Conservation (phyloP, 1,140 invertebrate species). For the Aphidius gifuensis region DNA sequence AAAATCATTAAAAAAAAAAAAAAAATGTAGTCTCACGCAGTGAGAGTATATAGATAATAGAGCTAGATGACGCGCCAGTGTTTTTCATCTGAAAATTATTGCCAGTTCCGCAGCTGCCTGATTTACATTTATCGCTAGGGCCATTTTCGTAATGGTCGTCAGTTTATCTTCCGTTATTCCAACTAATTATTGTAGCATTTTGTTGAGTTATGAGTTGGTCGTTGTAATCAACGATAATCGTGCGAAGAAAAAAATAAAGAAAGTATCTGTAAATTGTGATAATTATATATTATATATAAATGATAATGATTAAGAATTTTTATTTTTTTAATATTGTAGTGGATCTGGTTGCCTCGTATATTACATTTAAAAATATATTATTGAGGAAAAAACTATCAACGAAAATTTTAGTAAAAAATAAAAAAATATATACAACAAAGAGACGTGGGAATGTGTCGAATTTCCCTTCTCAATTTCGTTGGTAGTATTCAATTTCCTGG, state of each 20-base stretch:
- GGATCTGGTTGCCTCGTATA: no score
- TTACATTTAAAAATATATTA: not conserved
- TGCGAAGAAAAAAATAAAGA: no score
- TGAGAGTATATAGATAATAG: slow-evolving; percentile 38
- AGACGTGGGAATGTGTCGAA: slow-evolving; percentile 34
- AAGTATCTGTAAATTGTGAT: no score
- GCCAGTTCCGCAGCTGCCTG: slow-evolving; percentile 46
- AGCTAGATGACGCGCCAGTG: slow-evolving; percentile 47
- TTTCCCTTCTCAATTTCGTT: slow-evolving; percentile 43
- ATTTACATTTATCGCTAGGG: slow-evolving; percentile 52
- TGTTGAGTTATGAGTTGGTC: slow-evolving; percentile 42
- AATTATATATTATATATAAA: no score
- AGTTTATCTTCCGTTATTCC: slow-evolving; percentile 52
- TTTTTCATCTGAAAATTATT: slow-evolving; percentile 51
- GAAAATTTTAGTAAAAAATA: not conserved
- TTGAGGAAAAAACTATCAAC: not conserved
- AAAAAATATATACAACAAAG: slow-evolving; percentile 26
- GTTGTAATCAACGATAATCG: no score
- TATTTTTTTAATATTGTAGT: no score
- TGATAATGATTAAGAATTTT: no score
- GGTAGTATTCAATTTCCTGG: slow-evolving; percentile 44
- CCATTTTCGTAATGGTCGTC: slow-evolving; percentile 48
- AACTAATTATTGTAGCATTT: slow-evolving; percentile 53
- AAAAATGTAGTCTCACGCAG: slow-evolving; percentile 37
- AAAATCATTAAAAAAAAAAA: slow-evolving; percentile 9